Base-by-base conservation (phyloP, 2,888 invertebrate genomes). In the Spilarctia lutea region DNA sequence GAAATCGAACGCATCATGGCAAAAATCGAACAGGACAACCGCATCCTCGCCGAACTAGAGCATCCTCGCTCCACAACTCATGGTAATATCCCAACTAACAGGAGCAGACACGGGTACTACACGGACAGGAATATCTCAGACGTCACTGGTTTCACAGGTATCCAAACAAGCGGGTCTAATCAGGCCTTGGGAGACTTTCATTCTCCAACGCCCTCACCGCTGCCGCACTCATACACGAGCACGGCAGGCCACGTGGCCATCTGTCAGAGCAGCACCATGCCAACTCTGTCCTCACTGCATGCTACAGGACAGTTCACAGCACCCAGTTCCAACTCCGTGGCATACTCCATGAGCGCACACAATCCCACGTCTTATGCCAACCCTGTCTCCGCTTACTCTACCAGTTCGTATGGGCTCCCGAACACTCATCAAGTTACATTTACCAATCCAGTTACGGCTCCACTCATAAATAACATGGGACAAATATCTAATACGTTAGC, bases 1-100 rank as follows among this genome's bases (percentile, higher is more conserved):
- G 98, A 99, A 96, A 98, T 99, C 91, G 98, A 99, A 94, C 97
- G 98, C 90, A 98, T 99, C 92, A 98, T 99, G 98, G 98, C 98
- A 85, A 99, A 99, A 96, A 98, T 99, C 89, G 98, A 99, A 94
- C 99, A 98, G 94, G 97, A 97, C 95, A 98, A 98, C 95, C 97
- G 98, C 87, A 98, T 99, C 88, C 96, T 99, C 89, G 98, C 99
- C 82, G 99, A 99, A 91, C 96, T 99, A 89, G 99, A 99, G 92
- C 98, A 98, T 92, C 97, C 97, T 85, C 96, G 98, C 90, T 97
- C 97, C 80, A 97, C 97, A 66, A 97, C 97, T 71, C 96, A 97
- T 91, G 97, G 97, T 97, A 89, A 83, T 76, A 76, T 76, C n/a
- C 71, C 73, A 56, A 68, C 65, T 71, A 77, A 63, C 74, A 78